phyloP scores from a whole-genome alignment of 2,797 vertebrate species.

The Halcyon smyrnensis region DNA sequence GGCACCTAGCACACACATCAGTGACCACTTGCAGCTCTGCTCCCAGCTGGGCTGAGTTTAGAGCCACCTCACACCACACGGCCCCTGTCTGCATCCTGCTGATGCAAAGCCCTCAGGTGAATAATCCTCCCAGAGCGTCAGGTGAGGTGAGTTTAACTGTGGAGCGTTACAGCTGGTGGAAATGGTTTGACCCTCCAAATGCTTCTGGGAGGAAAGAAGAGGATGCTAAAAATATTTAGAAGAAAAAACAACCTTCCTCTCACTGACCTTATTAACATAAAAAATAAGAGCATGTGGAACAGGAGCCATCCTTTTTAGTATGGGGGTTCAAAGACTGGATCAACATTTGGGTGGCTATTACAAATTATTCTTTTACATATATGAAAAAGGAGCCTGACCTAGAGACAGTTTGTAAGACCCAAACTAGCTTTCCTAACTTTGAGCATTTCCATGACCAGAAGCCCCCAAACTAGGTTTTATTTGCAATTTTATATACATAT shows the following conservation, averaged over 20 bases:
- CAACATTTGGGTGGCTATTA: not conserved
- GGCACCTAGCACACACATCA: fast-evolving
- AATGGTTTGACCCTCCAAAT: not conserved
- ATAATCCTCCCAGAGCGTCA: not conserved
- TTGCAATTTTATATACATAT: not conserved
- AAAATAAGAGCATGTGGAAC: not conserved
- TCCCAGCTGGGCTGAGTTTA: not conserved
- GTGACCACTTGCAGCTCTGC: not conserved
- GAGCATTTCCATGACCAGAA: not conserved
- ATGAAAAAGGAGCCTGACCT: not conserved
- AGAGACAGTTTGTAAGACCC: not conserved
- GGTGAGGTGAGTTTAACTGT: not conserved
- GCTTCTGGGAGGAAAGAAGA: not conserved
- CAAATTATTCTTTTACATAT: not conserved
- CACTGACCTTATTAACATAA: not conserved
- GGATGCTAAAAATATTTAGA: not conserved
- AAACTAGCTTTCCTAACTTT: not conserved
- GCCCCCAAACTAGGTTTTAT: not conserved
- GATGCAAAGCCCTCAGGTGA: not conserved
- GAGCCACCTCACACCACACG: not conserved
- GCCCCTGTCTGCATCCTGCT: not conserved
- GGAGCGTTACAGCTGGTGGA: not conserved
- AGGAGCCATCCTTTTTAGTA: not conserved
- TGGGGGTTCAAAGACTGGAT: not conserved
- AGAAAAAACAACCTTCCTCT: not conserved